phyloP scores from a whole-genome alignment of 2,888 invertebrate genomes.

The Tenodera sinensis region DNA sequence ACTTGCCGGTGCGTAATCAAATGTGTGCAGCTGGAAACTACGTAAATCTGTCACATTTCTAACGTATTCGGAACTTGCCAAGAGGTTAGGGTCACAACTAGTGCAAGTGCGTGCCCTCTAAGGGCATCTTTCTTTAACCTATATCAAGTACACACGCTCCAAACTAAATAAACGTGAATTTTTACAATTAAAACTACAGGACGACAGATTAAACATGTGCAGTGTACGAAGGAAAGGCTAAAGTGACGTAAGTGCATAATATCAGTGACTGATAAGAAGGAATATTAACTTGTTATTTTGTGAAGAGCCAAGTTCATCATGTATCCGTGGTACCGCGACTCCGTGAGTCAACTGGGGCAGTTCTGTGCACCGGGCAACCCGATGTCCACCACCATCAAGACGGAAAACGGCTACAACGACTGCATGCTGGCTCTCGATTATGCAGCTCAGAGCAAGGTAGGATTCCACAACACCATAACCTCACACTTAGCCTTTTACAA shows the following conservation, averaged over 20 bases:
- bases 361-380: slow-evolving; percentile 50
- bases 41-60: neutral
- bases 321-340: slow-evolving; percentile 35
- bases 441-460: slow-evolving; percentile 64
- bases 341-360: slow-evolving; percentile 33
- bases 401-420: slow-evolving; percentile 64
- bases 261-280: neutral
- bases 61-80: neutral
- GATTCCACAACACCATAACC: neutral
- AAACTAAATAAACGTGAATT: too few species aligned
- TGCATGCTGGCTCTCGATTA: slow-evolving; percentile 69
- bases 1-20: neutral
- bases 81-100: too few species aligned
- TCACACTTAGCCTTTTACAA: too few species aligned
- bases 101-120: too few species aligned
- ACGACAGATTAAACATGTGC: neutral
- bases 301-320: slow-evolving; percentile 14
- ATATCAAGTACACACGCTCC: too few species aligned
- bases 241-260: neutral
- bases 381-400: slow-evolving; percentile 60
- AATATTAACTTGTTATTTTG: neutral
- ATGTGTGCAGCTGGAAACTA: neutral
- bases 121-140: too few species aligned
- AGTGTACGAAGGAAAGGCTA: neutral
- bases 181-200: too few species aligned